Evolutionary conservation across 1,140 invertebrate species (phyloP).

Genomic region (Phymastichus coffea): DNA sequence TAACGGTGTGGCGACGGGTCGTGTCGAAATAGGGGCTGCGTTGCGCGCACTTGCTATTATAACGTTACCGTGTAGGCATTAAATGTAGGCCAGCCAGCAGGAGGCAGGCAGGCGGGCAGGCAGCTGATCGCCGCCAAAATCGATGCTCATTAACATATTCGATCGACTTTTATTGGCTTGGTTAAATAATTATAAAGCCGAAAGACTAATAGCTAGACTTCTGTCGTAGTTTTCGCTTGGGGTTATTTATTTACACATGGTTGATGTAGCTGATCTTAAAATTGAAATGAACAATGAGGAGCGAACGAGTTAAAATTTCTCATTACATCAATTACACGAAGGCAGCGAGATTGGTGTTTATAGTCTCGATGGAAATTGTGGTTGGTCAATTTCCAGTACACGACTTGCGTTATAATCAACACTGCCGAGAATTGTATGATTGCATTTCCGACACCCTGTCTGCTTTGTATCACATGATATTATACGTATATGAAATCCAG

Average conservation of each 20-base stretch:
- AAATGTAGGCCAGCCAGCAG: slow-evolving; percentile 46
- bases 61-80: slow-evolving; percentile 35
- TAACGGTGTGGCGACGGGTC: slow-evolving; percentile 35
- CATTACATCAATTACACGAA: too few relatives aligned
- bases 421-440: slow-evolving; percentile 4
- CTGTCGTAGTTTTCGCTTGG: too few relatives aligned
- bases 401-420: not conserved
- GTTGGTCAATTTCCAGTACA: too few relatives aligned
- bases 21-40: slow-evolving; percentile 15
- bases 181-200: slow-evolving; percentile 2
- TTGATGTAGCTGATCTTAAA: too few relatives aligned
- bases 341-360: too few relatives aligned
- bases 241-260: too few relatives aligned
- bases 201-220: too few relatives aligned
- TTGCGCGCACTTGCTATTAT: slow-evolving; percentile 25
- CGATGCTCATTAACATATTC: slow-evolving; percentile 37
- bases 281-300: too few relatives aligned
- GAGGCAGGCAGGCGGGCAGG: too few relatives aligned
- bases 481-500: not conserved
- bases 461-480: too few relatives aligned
- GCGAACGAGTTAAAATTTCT: too few relatives aligned
- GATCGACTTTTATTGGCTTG: slow-evolving; percentile 21
- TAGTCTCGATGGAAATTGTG: too few relatives aligned
- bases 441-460: slow-evolving; percentile 2
- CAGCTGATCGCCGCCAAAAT: slow-evolving; percentile 44